Evolutionary conservation across 2,888 invertebrate species (phyloP), one percentile per base, ranked within the genome.

Genomic region (Dryocosmus kuriphilus): DNA sequence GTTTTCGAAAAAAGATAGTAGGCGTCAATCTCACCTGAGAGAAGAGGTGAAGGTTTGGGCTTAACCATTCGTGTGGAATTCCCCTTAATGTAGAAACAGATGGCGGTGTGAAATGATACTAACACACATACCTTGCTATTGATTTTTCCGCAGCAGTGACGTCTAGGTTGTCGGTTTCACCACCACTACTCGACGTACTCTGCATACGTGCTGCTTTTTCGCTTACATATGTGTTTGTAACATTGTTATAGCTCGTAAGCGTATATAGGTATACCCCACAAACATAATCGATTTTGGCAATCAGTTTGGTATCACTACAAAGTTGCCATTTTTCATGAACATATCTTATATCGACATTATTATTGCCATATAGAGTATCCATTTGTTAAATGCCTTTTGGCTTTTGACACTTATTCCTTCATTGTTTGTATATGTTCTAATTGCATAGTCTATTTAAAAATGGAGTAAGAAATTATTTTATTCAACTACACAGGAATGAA

Each of bases 81-180:
- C 67, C 75, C 82, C 30, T 51, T 51, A 71, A 30, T 71, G n/a
- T 71, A 22, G 62, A 57, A 80, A 78, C 81, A 82, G 83, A 85
- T 80, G 80, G 78, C 81, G 80, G 82, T 81, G 83, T 81, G 82
- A 83, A 87, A 89, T 88, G 87, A 89, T 86, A 86, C 87, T 87
- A 88, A 86, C 88, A 86, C 87, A 87, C 82, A 88, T 86, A 87
- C 83, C 84, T 77, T 77, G 79, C 83, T 89, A 89, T 89, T 87
- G 89, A 89, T 89, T 89, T 89, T 87, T 81, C 80, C 77, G 75
- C 79, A 81, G 77, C 79, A 80, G 79, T 82, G 83, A 75, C 80
- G 79, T 81, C 84, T 81, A 83, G 76, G 77, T 77, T 79, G 81
- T 80, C 79, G 81, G 81, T 81, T 78, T 63, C 75, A 80, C 78